Percentiles rank a stretch among this genome's conserved stretches.
Conservation (phyloP, 2,113 vertebrate genomes). For the Anser brachyrhynchus region DNA sequence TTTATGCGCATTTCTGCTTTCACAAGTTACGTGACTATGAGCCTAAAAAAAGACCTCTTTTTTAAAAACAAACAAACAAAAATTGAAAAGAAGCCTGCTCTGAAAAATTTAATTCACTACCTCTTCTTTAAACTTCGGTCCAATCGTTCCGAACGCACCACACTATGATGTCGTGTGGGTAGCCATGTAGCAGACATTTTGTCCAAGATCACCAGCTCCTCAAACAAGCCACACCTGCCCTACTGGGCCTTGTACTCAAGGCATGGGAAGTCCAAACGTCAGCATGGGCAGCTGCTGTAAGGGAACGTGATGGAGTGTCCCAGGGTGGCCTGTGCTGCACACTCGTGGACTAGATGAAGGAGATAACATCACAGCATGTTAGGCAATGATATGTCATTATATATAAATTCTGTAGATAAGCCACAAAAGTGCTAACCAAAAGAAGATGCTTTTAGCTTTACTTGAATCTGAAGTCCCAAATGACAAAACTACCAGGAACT, state of each 20-base stretch:
- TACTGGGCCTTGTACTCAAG: too few species aligned
- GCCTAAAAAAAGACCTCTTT: not conserved
- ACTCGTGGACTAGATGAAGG: not conserved
- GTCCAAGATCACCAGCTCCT: not conserved
- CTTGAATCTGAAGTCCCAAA: not conserved
- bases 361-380: not conserved
- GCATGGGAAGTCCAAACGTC: accelerated
- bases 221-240: not conserved
- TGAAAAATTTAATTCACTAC: not conserved
- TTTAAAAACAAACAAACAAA: not conserved
- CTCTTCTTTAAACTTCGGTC: not conserved
- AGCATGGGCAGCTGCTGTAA: not conserved
- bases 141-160: not conserved
- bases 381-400: not conserved
- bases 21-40: not conserved
- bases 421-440: not conserved
- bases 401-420: not conserved
- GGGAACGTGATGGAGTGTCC: not conserved
- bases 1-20: not conserved
- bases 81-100: not conserved
- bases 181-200: not conserved
- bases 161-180: not conserved
- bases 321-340: accelerated
- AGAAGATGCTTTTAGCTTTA: not conserved
- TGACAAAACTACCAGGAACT: not conserved